phyloP scores from a whole-genome alignment of 1,140 invertebrate species.

The Diachasma alloeum region DNA sequence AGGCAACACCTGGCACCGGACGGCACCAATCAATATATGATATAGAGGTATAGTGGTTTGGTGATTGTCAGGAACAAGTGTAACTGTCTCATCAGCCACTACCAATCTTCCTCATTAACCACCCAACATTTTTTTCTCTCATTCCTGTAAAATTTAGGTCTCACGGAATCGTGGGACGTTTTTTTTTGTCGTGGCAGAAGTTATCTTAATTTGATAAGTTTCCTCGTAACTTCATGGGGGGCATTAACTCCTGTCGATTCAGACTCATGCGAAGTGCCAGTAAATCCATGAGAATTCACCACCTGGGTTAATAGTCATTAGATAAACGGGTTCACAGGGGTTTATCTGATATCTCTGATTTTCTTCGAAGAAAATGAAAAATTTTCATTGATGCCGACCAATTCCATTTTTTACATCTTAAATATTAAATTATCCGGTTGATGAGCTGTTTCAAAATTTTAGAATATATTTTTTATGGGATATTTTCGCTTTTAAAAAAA shows the following conservation, averaged over 20 bases:
- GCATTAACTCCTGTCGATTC: neutral
- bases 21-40: constrained; percentile 57
- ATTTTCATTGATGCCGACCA: too few species aligned
- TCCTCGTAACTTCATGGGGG: neutral
- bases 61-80: neutral
- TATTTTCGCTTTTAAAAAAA: too few species aligned
- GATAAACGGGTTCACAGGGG: constrained; percentile 10
- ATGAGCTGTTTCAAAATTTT: too few species aligned
- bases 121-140: neutral
- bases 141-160: neutral
- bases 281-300: constrained; percentile 32
- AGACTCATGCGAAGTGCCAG: neutral
- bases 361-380: too few species aligned
- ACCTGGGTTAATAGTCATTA: constrained; percentile 28
- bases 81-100: constrained; percentile 6
- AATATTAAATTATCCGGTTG: too few species aligned
- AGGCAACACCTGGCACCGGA: constrained; percentile 55
- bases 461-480: too few species aligned
- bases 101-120: neutral
- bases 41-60: neutral
- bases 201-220: constrained; percentile 12
- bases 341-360: neutral
- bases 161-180: neutral
- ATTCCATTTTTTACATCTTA: too few species aligned
- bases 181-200: neutral